Conservation (phyloP, 2,797 vertebrate species). For the Passerculus sandwichensis region DNA sequence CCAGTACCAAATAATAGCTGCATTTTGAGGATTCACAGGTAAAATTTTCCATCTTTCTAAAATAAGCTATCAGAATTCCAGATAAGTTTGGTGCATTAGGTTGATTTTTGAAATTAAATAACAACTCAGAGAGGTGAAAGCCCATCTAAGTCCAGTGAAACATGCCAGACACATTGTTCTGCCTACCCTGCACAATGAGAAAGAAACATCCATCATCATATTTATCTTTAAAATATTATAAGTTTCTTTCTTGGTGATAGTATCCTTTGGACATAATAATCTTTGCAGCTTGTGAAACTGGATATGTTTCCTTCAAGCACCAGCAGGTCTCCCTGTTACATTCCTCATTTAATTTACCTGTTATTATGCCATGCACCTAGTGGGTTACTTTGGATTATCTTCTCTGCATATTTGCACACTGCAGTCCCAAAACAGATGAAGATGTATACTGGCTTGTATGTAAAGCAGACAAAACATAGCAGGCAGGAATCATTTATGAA, state of each 20-base stretch:
- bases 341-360: constrained; percentile 30
- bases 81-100: background rate
- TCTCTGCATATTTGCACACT: constrained; percentile 23
- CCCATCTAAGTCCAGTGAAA: background rate
- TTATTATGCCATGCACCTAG: background rate
- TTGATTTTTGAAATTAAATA: background rate
- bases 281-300: background rate
- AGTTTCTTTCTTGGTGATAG: background rate
- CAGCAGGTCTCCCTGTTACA: background rate
- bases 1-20: background rate
- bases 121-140: background rate
- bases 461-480: constrained; percentile 27
- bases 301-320: background rate
- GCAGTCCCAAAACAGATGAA: constrained; percentile 42
- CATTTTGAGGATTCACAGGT: background rate
- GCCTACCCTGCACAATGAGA: background rate
- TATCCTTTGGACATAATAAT: background rate
- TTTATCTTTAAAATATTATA: background rate
- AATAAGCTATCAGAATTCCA: background rate
- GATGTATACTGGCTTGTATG: background rate
- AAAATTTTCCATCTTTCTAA: background rate
- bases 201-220: background rate
- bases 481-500: constrained; percentile 61
- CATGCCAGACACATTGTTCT: background rate
- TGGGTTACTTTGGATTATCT: background rate